Percentiles rank a stretch among this genome's conserved stretches.
Conservation (phyloP, 2,888 invertebrate genomes). For the Ferdinandea cuprea region DNA sequence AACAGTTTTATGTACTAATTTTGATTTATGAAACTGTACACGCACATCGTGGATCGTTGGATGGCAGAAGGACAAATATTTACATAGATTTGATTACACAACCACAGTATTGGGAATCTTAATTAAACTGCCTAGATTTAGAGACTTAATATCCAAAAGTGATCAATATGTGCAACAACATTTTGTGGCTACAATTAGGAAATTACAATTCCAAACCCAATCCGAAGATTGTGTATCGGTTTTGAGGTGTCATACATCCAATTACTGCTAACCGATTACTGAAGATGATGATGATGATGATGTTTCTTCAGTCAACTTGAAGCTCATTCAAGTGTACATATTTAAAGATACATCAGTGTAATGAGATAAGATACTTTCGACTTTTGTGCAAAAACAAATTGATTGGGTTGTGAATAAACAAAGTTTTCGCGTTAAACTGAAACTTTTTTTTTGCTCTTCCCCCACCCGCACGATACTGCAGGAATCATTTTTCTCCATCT, state of each 20-base stretch:
- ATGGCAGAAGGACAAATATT: conserved; percentile 6
- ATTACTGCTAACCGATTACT: not conserved
- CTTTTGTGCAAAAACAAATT: conserved; percentile 19
- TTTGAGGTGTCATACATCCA: not conserved
- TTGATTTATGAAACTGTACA: conserved; percentile 52
- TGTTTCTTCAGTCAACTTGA: not conserved
- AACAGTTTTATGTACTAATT: conserved; percentile 38
- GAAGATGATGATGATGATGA: too few species aligned
- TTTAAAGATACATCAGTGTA: conserved; percentile 1
- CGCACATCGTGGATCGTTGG: not conserved
- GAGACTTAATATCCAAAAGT: not conserved
- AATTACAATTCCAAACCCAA: too few species aligned
- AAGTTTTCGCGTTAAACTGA: conserved; percentile 57
- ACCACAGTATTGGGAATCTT: not conserved
- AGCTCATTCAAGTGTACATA: conserved; percentile 6
- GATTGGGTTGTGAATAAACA: conserved; percentile 42
- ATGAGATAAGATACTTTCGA: conserved; percentile 39
- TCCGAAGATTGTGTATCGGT: not conserved
- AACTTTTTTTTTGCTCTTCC: conserved; percentile 33
- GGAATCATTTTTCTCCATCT: conserved; percentile 67
- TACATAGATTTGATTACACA: conserved; percentile 3
- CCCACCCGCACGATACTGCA: too few species aligned
- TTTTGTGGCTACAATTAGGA: too few species aligned
- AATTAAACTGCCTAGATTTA: not conserved
- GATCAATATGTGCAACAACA: not conserved